These are phyloP conservation scores for Drosophila testacea DNA, from an alignment of 2,888 invertebrate genomes.

Conservation along the genomic window DNA sequence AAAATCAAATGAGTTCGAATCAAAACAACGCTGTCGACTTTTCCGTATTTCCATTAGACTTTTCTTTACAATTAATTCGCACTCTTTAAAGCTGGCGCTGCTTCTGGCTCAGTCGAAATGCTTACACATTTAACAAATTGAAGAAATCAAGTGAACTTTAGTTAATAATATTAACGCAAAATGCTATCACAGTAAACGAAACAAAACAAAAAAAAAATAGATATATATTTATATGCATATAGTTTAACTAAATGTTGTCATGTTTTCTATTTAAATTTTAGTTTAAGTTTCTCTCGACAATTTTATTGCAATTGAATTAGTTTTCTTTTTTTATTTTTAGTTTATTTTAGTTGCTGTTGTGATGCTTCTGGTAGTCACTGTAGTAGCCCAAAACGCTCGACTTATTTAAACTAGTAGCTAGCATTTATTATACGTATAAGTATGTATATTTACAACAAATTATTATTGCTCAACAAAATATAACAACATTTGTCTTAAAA, in stretches of 20 bases:
- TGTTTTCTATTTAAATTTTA: slow-evolving; percentile 48
- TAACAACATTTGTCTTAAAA: slow-evolving; percentile 66
- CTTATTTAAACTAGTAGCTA: slow-evolving; percentile 52
- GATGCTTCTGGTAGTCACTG: slow-evolving; percentile 65
- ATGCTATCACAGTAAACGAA: slow-evolving; percentile 84
- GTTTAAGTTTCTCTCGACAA: slow-evolving; percentile 10
- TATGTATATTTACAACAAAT: slow-evolving; percentile 51
- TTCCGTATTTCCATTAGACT: neutral
- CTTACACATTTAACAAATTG: slow-evolving; percentile 77
- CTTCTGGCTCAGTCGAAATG: slow-evolving; percentile 64
- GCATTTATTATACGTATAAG: slow-evolving; percentile 53
- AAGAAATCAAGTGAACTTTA: slow-evolving; percentile 18
- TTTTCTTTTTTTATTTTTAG: slow-evolving; percentile 12
- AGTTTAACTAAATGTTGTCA: slow-evolving; percentile 70
- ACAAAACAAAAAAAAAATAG: slow-evolving; percentile 60
- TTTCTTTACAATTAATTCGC: slow-evolving; percentile 26
- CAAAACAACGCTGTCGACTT: slow-evolving; percentile 47
- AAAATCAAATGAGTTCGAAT: slow-evolving; percentile 45
- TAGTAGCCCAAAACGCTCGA: slow-evolving; percentile 54
- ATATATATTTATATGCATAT: neutral
- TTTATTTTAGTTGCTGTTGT: slow-evolving; percentile 43
- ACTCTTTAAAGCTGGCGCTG: slow-evolving; percentile 50
- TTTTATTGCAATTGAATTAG: slow-evolving; percentile 53
- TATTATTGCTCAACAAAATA: slow-evolving; percentile 61
- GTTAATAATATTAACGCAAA: slow-evolving; percentile 43